phyloP scores from a whole-genome alignment of 2,888 invertebrate species.

The Limnephilus rhombicus region DNA sequence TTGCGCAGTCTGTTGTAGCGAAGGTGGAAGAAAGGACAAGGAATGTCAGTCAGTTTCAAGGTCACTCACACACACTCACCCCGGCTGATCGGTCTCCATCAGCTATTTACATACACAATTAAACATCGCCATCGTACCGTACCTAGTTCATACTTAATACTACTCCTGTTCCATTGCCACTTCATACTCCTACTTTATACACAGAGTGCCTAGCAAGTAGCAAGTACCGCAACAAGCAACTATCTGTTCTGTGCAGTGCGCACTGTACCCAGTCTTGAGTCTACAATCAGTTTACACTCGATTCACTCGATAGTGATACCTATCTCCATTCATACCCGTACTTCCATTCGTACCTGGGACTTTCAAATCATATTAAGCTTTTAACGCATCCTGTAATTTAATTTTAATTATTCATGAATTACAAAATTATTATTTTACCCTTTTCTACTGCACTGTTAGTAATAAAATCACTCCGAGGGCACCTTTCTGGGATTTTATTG shows the following conservation, averaged over 20 bases:
- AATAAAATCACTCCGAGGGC: no score
- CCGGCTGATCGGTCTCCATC: background rate
- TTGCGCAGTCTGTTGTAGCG: conserved; percentile 61
- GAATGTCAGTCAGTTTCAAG: conserved; percentile 66
- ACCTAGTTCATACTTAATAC: background rate
- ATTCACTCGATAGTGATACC: no score
- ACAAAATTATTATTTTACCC: no score
- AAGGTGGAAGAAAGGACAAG: conserved; percentile 67
- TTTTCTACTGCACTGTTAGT: no score
- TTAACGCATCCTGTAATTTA: no score
- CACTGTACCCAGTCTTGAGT: background rate
- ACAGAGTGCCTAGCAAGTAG: background rate
- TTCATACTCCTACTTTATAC: background rate
- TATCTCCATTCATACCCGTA: no score
- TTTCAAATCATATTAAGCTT: no score
- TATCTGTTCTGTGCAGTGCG: background rate
- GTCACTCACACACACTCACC: conserved; percentile 58
- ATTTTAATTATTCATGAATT: no score
- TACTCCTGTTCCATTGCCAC: background rate
- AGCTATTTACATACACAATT: conserved; percentile 43
- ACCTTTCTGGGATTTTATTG: no score
- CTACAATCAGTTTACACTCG: no score
- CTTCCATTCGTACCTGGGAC: no score
- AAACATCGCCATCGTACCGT: conserved; percentile 38
- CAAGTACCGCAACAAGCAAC: background rate